Base-by-base conservation (phyloP, 1,140 invertebrate species). In the Apis florea region DNA sequence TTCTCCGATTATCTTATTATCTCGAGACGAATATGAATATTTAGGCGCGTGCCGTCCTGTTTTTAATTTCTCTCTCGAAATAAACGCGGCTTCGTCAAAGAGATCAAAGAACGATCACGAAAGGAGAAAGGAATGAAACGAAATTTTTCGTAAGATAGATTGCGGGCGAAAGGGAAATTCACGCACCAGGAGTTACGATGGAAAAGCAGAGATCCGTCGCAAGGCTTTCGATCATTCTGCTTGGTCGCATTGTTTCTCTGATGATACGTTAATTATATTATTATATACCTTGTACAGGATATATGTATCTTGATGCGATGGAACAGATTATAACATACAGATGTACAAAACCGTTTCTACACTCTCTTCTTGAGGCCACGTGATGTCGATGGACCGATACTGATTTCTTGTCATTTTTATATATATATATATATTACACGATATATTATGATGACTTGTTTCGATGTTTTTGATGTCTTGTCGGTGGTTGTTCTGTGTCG, bases 271-370 rank as follows among this genome's bases (percentile, higher is more conserved):
- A 54, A 49, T 58, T 51, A 24, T 19, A 24, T 26, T 53, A 47
- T 26, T 26, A 26, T 53, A 13, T 53, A 70, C 49, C 54, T 59
- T 73, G 31, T 59, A 49, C 51, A 69, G 40, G 47, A 40, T 59
- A 40, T 15, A 56, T 15, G 31, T n/a, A 83, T 83, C 71, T 83
- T 59, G 72, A 80, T 86, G 76, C 76, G 71, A 77, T 54, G 74
- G 15, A 58, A 58, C 69, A 47, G 58, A 53, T 82, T 79, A 64
- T 64, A 47, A 58, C n/a, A 40, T 40, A 6, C 31, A 40, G 76
- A 76, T 59, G 54, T n/a, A n/a, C 5, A 6, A 3, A 69, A 68
- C 51, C 11, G n/a, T 56, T 24, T 64, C 1, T 68, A 15, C 12
- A 58, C 31, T 64, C 49, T 58, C 49, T 54, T 49, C 64, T 64